Evolutionary conservation across 2,888 invertebrate species (phyloP).

Genomic region (Empis livida): DNA sequence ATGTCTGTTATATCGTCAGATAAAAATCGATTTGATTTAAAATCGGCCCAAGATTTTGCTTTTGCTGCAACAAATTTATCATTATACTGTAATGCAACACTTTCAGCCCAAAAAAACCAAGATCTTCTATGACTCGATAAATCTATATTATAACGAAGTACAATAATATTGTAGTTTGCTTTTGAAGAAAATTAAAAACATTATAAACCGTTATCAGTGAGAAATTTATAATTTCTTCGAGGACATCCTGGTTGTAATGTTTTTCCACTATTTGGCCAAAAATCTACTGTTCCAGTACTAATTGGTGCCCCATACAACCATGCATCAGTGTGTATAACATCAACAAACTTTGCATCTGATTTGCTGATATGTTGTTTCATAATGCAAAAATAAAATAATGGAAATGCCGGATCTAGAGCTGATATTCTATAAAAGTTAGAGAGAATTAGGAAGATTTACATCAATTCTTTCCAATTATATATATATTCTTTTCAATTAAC

Average conservation of each 20-base stretch:
- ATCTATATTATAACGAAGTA: constrained; percentile 26
- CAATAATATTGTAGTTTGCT: neutral
- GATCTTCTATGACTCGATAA: constrained; percentile 48
- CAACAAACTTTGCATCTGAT: constrained; percentile 46
- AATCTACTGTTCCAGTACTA: constrained; percentile 44
- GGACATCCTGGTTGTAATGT: constrained; percentile 49
- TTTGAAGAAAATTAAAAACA: no score
- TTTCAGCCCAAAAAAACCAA: constrained; percentile 49
- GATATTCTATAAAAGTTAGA: constrained; percentile 39
- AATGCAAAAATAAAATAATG: constrained; percentile 40
- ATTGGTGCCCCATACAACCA: constrained; percentile 47
- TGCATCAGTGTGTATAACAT: constrained; percentile 58
- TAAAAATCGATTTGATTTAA: constrained; percentile 29
- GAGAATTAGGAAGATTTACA: no score
- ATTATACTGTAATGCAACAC: constrained; percentile 29
- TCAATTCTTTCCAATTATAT: no score
- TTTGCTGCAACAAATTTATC: constrained; percentile 42
- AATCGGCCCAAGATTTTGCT: constrained; percentile 43
- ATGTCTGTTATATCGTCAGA: neutral
- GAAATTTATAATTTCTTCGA: constrained; percentile 28
- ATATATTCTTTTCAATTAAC: no score
- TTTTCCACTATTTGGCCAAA: constrained; percentile 49
- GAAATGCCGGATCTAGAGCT: constrained; percentile 48
- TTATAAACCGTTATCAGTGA: constrained; percentile 27
- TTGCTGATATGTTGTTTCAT: constrained; percentile 37